Conservation (phyloP, 1,140 invertebrate genomes). For the Chrysomallon squamiferum region DNA sequence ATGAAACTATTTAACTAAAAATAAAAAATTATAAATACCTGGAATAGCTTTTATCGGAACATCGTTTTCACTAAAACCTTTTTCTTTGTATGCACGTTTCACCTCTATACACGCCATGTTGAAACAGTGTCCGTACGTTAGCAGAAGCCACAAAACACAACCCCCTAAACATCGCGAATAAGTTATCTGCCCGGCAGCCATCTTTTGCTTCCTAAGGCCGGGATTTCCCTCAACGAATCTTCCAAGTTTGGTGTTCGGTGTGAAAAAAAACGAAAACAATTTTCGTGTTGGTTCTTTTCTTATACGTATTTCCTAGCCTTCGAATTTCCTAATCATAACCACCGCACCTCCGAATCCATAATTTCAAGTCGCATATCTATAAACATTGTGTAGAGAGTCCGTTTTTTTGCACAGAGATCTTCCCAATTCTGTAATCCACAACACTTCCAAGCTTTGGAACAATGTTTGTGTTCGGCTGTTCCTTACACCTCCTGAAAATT, state of each 20-base stretch:
- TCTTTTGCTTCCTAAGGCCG: constrained; percentile 1
- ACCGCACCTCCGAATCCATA: neutral
- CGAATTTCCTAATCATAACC: neutral
- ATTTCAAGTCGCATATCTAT: neutral
- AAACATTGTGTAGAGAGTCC: neutral
- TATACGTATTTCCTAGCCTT: neutral
- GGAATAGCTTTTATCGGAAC: constrained; percentile 34
- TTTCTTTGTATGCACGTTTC: constrained; percentile 34
- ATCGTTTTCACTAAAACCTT: constrained; percentile 36
- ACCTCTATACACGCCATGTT: constrained; percentile 41
- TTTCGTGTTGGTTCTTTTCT: too few relatives aligned
- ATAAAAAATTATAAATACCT: constrained; percentile 28
- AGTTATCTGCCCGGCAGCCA: neutral
- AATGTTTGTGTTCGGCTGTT: constrained; percentile 9
- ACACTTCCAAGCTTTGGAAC: neutral
- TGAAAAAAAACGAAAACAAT: too few relatives aligned
- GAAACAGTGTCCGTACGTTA: constrained; percentile 8
- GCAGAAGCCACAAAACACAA: neutral
- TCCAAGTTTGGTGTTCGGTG: neutral
- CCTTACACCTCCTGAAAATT: neutral
- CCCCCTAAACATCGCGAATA: neutral
- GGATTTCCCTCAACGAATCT: neutral
- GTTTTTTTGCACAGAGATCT: neutral
- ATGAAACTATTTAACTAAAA: too few relatives aligned
- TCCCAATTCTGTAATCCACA: neutral